Conservation (phyloP, 2,113 vertebrate species). For the Chunga burmeisteri region DNA sequence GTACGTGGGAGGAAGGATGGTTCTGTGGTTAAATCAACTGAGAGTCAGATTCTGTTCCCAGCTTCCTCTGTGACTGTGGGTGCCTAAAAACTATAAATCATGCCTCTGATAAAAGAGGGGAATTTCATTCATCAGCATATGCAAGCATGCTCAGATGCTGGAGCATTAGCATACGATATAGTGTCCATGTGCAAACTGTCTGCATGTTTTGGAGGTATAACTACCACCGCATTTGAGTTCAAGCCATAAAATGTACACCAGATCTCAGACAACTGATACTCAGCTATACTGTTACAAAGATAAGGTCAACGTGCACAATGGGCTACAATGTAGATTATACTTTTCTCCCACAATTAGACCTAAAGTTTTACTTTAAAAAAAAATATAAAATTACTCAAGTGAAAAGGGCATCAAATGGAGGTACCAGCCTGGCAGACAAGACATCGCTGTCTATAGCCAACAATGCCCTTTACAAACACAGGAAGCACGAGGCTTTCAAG, state of each 20-base stretch:
- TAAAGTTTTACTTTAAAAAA: neutral
- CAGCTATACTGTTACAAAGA: neutral
- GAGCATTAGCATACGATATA: neutral
- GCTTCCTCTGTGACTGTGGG: neutral
- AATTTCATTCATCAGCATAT: neutral
- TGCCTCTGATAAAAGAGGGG: neutral
- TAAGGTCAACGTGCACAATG: neutral
- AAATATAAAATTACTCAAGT: neutral
- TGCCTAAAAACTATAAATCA: neutral
- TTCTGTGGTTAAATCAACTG: neutral
- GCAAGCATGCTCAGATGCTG: neutral
- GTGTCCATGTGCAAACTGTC: neutral
- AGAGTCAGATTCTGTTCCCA: neutral
- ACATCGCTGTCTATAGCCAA: neutral
- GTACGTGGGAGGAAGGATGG: neutral
- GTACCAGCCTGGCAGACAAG: neutral
- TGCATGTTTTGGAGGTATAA: neutral
- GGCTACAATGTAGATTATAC: accelerated
- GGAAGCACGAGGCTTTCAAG: neutral
- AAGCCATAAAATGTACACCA: neutral
- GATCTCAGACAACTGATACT: neutral
- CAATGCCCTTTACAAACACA: neutral
- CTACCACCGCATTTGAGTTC: neutral
- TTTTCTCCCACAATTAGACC: neutral
- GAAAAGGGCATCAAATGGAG: neutral